Evolutionary conservation across 2,888 invertebrate species (phyloP).

Genomic region (Sceliomorpha sp.): DNA sequence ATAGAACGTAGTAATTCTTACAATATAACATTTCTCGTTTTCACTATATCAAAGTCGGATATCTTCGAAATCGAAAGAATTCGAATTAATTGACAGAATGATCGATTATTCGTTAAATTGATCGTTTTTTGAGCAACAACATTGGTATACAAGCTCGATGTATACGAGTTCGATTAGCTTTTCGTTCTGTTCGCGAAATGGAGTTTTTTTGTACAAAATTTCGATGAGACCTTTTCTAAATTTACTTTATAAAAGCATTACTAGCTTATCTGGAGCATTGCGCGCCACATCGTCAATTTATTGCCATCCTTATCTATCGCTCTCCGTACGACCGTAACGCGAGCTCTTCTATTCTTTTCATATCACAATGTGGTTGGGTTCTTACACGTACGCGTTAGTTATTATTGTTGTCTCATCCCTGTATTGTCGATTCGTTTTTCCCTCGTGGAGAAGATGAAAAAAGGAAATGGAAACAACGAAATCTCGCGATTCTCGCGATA

Average conservation of each 20-base stretch:
- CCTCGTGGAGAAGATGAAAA: constrained; percentile 29
- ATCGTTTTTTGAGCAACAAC: constrained; percentile 42
- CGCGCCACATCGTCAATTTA: constrained; percentile 35
- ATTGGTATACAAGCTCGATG: constrained; percentile 2
- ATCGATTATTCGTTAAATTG: constrained; percentile 33
- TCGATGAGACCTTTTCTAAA: constrained; percentile 19
- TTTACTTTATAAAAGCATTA: constrained; percentile 29
- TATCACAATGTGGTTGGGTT: constrained; percentile 76
- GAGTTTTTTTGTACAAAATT: neutral
- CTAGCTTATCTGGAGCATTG: constrained; percentile 35
- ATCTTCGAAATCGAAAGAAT: constrained; percentile 14
- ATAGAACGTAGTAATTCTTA: too few species aligned
- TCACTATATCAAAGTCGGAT: constrained; percentile 11
- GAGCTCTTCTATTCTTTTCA: constrained; percentile 59
- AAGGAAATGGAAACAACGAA: constrained; percentile 45
- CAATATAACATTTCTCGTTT: neutral
- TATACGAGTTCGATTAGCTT: too few species aligned
- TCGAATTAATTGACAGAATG: constrained; percentile 45
- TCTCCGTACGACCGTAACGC: constrained; percentile 49
- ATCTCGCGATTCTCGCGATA: constrained; percentile 47
- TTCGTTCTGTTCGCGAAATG: too few species aligned
- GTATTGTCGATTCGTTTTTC: constrained; percentile 78
- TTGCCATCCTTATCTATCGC: constrained; percentile 46
- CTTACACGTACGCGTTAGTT: constrained; percentile 72
- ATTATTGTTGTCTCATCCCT: constrained; percentile 80